phyloP scores from a whole-genome alignment of 2,797 vertebrate species.

The Anguilla marmorata region DNA sequence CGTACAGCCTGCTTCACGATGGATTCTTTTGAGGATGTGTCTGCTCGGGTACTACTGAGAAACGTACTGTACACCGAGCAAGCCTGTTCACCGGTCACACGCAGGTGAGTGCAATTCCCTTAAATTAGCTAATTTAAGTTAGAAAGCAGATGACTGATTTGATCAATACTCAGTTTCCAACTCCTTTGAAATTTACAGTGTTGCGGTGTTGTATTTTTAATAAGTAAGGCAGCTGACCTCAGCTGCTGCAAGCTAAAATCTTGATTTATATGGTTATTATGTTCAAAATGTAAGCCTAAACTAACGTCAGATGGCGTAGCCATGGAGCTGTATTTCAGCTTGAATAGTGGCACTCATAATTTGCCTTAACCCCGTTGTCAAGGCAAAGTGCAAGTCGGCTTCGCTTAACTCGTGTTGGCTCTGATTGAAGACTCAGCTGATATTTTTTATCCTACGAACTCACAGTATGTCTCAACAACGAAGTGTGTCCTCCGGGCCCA shows the following conservation, averaged over 20 bases:
- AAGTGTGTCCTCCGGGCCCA: not conserved
- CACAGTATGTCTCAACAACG: not conserved
- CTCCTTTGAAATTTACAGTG: not conserved
- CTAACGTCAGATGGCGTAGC: too few species aligned
- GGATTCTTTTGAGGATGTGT: conserved; percentile 61
- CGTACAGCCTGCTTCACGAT: conserved; percentile 43
- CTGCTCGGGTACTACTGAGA: conserved; percentile 60
- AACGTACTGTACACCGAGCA: conserved; percentile 59
- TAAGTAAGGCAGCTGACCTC: not conserved
- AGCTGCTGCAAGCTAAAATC: not conserved
- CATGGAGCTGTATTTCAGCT: too few species aligned
- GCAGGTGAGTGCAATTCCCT: conserved; percentile 52
- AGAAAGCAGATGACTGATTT: not conserved
- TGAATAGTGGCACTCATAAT: not conserved
- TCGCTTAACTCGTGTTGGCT: not conserved
- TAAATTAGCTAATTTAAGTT: not conserved
- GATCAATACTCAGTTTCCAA: not conserved
- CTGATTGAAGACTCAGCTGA: not conserved
- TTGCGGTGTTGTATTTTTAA: not conserved
- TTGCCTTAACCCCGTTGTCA: not conserved
- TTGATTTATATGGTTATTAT: not conserved
- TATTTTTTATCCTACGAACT: not conserved
- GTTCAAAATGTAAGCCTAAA: not conserved
- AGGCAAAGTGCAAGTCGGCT: not conserved
- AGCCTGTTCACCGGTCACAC: conserved; percentile 58